These are phyloP conservation scores for Drosophila glabriapex DNA, from an alignment of 2,888 invertebrate genomes.

Conservation along the genomic window DNA sequence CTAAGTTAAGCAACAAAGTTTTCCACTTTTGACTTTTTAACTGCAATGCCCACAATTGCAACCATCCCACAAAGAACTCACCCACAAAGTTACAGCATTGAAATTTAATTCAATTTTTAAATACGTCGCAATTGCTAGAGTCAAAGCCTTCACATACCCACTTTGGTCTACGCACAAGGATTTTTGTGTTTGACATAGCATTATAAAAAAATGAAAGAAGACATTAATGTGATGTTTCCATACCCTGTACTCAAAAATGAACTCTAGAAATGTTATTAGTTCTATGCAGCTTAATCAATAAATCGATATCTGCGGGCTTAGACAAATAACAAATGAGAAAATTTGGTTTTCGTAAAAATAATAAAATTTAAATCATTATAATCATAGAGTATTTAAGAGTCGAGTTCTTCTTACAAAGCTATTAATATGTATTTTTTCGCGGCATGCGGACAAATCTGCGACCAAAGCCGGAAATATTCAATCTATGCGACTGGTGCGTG, in stretches of 20 bases:
- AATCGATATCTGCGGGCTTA: background rate
- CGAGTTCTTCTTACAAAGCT: too few species aligned
- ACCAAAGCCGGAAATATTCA: constrained; percentile 70
- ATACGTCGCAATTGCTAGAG: constrained; percentile 63
- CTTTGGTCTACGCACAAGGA: background rate
- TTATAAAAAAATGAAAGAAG: constrained; percentile 18
- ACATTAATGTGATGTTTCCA: constrained; percentile 37
- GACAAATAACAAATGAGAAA: background rate
- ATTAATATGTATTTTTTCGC: constrained; percentile 16
- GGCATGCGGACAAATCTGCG: constrained; percentile 65
- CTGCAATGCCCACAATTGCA: constrained; percentile 34
- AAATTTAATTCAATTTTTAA: constrained; percentile 72
- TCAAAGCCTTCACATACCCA: background rate
- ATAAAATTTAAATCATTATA: background rate
- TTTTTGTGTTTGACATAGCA: constrained; percentile 42
- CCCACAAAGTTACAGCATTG: constrained; percentile 45
- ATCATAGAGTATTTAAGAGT: constrained; percentile 16
- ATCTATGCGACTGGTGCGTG: constrained; percentile 69
- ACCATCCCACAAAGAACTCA: background rate
- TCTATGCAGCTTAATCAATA: background rate
- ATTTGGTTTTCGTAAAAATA: background rate
- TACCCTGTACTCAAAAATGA: constrained; percentile 3
- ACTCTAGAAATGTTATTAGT: too few species aligned
- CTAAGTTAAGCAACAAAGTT: constrained; percentile 72
- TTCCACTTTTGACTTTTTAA: constrained; percentile 73